These are phyloP conservation scores for Leptopilina myrica DNA, from an alignment of 2,888 invertebrate species.

Conservation along the genomic window DNA sequence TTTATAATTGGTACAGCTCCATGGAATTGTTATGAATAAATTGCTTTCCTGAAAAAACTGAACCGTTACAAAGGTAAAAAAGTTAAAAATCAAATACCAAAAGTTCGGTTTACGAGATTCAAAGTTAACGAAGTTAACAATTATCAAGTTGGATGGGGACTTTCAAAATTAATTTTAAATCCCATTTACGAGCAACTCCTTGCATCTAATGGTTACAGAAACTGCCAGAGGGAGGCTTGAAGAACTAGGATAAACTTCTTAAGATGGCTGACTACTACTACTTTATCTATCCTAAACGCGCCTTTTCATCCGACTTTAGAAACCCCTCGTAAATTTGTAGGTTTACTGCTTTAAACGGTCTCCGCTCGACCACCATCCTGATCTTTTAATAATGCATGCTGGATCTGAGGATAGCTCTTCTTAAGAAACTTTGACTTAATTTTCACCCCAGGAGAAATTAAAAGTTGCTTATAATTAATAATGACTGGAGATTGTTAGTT, in stretches of 20 bases:
- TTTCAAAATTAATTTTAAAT: slow-evolving; percentile 16
- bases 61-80: not conserved
- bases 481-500: not conserved
- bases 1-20: no score
- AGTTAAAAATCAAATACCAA: slow-evolving; percentile 2
- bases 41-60: no score
- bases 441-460: slow-evolving; percentile 23
- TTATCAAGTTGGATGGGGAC: slow-evolving; percentile 5
- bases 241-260: slow-evolving; percentile 19
- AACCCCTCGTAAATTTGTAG: slow-evolving; percentile 35
- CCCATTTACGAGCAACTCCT: slow-evolving; percentile 18
- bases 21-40: no score
- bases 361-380: not conserved
- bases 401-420: slow-evolving; percentile 7
- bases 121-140: slow-evolving; percentile 14
- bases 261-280: slow-evolving; percentile 14
- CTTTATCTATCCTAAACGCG: slow-evolving; percentile 21
- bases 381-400: slow-evolving; percentile 26
- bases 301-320: slow-evolving; percentile 29
- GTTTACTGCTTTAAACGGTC: slow-evolving; percentile 28
- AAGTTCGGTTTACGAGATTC: slow-evolving; percentile 14
- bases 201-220: slow-evolving; percentile 27
- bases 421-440: slow-evolving; percentile 35
- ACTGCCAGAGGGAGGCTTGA: not conserved
- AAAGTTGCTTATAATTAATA: slow-evolving; percentile 16